A percentile compares a stretch with the other conserved stretches of the same genome.
These are phyloP conservation scores for Chauna torquata DNA, from an alignment of 2,113 vertebrate species.

Conservation along the genomic window DNA sequence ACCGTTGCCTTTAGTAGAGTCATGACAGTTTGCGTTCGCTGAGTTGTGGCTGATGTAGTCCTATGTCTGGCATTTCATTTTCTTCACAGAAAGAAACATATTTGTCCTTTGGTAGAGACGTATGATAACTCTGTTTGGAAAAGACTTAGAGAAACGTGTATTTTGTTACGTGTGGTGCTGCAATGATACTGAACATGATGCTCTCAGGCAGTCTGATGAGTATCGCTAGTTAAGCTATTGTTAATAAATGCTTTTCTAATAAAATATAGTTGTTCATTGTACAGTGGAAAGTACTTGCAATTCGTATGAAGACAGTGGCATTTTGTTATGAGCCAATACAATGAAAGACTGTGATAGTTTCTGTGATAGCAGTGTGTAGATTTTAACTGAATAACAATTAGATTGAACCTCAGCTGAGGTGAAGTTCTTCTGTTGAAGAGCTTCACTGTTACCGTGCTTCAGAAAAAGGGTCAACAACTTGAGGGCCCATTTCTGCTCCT, in stretches of 20 bases:
- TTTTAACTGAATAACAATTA: background rate
- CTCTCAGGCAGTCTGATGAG: background rate
- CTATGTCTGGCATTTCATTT: background rate
- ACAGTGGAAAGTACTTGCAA: conserved; percentile 2
- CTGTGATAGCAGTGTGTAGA: background rate
- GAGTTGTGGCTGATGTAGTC: background rate
- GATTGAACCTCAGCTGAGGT: conserved; percentile 19
- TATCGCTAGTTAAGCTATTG: background rate
- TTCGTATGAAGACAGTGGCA: conserved; percentile 11
- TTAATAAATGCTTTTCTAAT: background rate
- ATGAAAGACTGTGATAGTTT: conserved; percentile 22
- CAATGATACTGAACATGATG: background rate
- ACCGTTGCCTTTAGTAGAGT: background rate
- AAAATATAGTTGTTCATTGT: conserved; percentile 33
- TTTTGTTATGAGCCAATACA: conserved; percentile 35
- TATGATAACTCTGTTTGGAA: background rate
- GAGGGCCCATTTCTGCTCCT: background rate
- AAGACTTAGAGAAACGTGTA: background rate
- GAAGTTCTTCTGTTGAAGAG: conserved; percentile 2
- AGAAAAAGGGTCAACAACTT: background rate
- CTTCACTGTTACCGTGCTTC: background rate
- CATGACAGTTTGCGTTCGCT: background rate
- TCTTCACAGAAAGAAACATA: background rate
- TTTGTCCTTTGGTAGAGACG: background rate
- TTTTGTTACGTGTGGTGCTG: background rate